phyloP scores from a whole-genome alignment of 2,797 vertebrate genomes.

The Mormyrus hasselquistii region DNA sequence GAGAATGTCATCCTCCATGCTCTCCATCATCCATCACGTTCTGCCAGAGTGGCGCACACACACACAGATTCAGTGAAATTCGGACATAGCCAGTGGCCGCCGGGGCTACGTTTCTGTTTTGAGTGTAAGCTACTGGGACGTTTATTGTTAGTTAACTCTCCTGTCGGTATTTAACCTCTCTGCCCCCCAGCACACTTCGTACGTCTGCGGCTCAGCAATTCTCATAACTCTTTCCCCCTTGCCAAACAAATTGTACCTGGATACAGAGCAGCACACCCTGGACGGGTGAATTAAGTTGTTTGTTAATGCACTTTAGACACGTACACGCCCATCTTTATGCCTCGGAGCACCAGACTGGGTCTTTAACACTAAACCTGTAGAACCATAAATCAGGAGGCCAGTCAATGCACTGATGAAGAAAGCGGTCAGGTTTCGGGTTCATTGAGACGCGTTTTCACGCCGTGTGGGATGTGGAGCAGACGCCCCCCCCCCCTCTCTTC shows the following conservation, averaged over 20 bases:
- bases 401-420: conserved; percentile 31
- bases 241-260: conserved; percentile 16
- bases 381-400: conserved; percentile 30
- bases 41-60: conserved; percentile 26
- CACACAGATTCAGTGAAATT: conserved; percentile 20
- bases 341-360: not conserved
- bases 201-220: conserved; percentile 28
- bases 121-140: conserved; percentile 28
- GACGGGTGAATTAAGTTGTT: not conserved
- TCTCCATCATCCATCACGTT: conserved; percentile 53
- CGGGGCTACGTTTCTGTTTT: conserved; percentile 52
- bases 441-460: conserved; percentile 34
- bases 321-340: not conserved
- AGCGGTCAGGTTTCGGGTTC: conserved; percentile 22
- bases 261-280: not conserved
- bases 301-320: conserved; percentile 7
- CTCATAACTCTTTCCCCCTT: conserved; percentile 27
- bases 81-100: conserved; percentile 46
- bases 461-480: not conserved
- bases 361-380: conserved; percentile 4
- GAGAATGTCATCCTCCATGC: conserved; percentile 50
- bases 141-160: conserved; percentile 61
- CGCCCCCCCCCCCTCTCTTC: not conserved
- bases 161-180: conserved; percentile 51
- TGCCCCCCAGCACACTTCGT: conserved; percentile 28